phyloP scores from a whole-genome alignment of 2,888 invertebrate species.

The Masnerella sp. region DNA sequence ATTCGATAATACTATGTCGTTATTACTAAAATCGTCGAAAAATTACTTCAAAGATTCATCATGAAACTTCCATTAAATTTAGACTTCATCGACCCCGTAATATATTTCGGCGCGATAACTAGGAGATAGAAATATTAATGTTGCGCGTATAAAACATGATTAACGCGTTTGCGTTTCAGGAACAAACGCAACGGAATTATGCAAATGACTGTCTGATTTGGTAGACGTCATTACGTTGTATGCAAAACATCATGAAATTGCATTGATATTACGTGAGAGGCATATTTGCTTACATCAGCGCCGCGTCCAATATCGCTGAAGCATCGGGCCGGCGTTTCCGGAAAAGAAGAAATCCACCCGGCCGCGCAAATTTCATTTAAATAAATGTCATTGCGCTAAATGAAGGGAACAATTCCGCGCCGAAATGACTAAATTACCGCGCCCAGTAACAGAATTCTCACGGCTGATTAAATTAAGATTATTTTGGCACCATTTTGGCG shows the following conservation, averaged over 20 bases:
- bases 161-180: slow-evolving; percentile 16
- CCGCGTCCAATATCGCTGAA: slow-evolving; percentile 24
- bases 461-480: slow-evolving; percentile 52
- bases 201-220: slow-evolving; percentile 42
- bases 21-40: no score
- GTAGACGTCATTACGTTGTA: slow-evolving; percentile 39
- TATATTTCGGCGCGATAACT: no score
- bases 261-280: slow-evolving; percentile 45
- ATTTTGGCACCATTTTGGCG: slow-evolving; percentile 39
- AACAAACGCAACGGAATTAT: slow-evolving; percentile 33
- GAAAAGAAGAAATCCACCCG: slow-evolving; percentile 18
- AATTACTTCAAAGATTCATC: no score
- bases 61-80: no score
- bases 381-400: slow-evolving; percentile 36
- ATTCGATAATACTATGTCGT: no score
- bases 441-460: slow-evolving; percentile 31
- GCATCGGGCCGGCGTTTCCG: slow-evolving; percentile 24
- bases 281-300: slow-evolving; percentile 33
- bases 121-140: slow-evolving; percentile 19
- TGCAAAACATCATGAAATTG: slow-evolving; percentile 45
- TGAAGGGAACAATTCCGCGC: slow-evolving; percentile 22
- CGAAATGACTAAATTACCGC: slow-evolving; percentile 42
- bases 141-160: slow-evolving; percentile 15
- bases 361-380: slow-evolving; percentile 36
- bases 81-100: no score